Evolutionary conservation across 2,888 invertebrate genomes (phyloP), one percentile per base, ranked within the genome.

Genomic region (Diabrotica balteata): DNA sequence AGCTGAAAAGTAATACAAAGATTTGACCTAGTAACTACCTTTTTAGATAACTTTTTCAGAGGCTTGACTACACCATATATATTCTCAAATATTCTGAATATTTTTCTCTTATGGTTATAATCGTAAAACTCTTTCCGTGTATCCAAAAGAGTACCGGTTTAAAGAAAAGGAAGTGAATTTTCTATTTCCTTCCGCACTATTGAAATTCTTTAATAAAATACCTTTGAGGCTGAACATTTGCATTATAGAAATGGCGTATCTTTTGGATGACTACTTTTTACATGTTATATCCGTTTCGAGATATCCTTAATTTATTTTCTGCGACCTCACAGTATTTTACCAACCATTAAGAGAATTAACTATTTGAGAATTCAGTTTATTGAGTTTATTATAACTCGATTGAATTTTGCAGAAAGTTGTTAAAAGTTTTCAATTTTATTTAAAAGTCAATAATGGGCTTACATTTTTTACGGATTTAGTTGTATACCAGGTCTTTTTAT

Each of bases 221-320:
- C 65, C 68, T 69, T 67, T 67, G 65, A 69, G 59, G 58, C 53
- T 61, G 68, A 59, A 69, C 67, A 71, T 73, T 66, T 69, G 71
- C 68, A 73, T 74, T 73, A 75, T 73, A 71, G 74, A 73, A 75
- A 73, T 71, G 68, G 70, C 68, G 68, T 71, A 69, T 73, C 74
- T 69, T 72, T 76, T 76, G 72, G 71, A 59, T 67, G 71, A 71
- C 66, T 70, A 59, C 70, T 72, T 71, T 71, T 73, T 66, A 71
- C 73, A 69, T 59, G 67, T 72, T 69, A 51, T 63, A 73, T 75
- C 71, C 73, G 72, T 76, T 70, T 71, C 67, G 63, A 68, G 72
- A 73, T 71, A 71, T 68, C 67, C 69, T 71, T 72, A 71, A 74
- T 74, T 70, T 71, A 65, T 63, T 67, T 61, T 54, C n/a, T 47